Conservation (phyloP, 2,113 vertebrate species). For the Carollia perspicillata region DNA sequence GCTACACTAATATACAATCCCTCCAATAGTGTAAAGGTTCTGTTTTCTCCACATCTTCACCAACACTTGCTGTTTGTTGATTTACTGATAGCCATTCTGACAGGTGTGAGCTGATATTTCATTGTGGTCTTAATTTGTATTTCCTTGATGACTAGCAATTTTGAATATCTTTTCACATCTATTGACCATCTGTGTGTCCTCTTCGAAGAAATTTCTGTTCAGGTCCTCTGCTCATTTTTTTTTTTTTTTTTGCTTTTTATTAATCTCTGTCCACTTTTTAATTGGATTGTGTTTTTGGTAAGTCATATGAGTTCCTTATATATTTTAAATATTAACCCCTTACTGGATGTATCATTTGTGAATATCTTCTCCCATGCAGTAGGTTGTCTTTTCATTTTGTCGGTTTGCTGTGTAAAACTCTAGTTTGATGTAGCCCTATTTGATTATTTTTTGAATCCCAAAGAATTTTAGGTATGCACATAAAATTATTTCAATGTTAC, state of each 20-base stretch:
- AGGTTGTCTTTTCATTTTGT: neutral
- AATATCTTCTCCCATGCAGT: neutral
- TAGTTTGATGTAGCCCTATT: neutral
- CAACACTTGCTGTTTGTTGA: neutral
- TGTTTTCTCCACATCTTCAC: neutral
- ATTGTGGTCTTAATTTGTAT: too few species aligned
- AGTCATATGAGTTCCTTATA: neutral
- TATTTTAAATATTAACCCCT: neutral
- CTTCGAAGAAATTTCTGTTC: too few species aligned
- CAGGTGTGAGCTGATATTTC: neutral
- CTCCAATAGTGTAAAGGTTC: neutral
- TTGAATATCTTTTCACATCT: too few species aligned
- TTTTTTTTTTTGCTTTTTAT: neutral
- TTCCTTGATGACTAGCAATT: too few species aligned
- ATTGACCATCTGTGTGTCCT: too few species aligned
- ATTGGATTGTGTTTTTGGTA: neutral
- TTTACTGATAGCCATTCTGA: neutral
- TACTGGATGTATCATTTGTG: neutral
- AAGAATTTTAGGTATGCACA: neutral
- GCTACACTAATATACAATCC: neutral
- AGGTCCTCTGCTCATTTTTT: too few species aligned
- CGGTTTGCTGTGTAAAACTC: neutral
- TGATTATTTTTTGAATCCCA: neutral
- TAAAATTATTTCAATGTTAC: neutral
- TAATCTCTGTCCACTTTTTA: neutral